Conservation (phyloP, 2,888 invertebrate genomes). For the Melanostoma mellinum region DNA sequence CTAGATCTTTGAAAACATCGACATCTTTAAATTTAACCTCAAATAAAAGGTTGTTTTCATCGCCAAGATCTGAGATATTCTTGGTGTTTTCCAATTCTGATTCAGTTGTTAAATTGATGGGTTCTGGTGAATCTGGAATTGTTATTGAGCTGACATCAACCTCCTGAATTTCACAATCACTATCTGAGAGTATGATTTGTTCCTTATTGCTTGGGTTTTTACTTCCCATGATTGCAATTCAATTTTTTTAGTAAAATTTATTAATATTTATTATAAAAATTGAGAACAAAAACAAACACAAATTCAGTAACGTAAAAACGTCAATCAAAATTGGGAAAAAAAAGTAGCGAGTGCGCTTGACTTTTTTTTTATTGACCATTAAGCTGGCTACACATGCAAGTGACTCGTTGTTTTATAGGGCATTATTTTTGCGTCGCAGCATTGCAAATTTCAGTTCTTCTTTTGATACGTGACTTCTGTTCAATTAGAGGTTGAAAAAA, state of each 20-base stretch:
- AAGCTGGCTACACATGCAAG: neutral
- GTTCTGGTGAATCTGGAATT: conserved; percentile 47
- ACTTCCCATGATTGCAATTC: conserved; percentile 32
- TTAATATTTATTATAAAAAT: neutral
- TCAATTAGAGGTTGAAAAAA: too few species aligned
- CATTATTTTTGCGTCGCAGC: too few species aligned
- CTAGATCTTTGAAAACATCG: conserved; percentile 23
- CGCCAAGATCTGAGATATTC: conserved; percentile 20
- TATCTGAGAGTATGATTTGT: conserved; percentile 26
- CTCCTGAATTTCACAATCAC: conserved; percentile 48
- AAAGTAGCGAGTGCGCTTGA: conserved; percentile 19
- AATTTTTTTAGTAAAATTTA: conserved; percentile 35
- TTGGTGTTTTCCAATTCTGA: conserved; percentile 25
- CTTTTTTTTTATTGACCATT: neutral
- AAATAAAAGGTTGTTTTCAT: conserved; percentile 37
- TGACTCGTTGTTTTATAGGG: too few species aligned
- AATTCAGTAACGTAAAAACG: conserved; percentile 11
- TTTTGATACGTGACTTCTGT: too few species aligned
- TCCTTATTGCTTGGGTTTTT: neutral
- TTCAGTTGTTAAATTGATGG: conserved; percentile 16
- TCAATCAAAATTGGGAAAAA: conserved; percentile 7
- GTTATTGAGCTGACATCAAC: conserved; percentile 36
- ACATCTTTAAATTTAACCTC: conserved; percentile 60
- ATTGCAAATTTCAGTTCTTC: too few species aligned
- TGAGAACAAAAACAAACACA: conserved; percentile 52